These are phyloP conservation scores for Drosophila albomicans DNA, from an alignment of 1,140 invertebrate genomes.

Conservation along the genomic window DNA sequence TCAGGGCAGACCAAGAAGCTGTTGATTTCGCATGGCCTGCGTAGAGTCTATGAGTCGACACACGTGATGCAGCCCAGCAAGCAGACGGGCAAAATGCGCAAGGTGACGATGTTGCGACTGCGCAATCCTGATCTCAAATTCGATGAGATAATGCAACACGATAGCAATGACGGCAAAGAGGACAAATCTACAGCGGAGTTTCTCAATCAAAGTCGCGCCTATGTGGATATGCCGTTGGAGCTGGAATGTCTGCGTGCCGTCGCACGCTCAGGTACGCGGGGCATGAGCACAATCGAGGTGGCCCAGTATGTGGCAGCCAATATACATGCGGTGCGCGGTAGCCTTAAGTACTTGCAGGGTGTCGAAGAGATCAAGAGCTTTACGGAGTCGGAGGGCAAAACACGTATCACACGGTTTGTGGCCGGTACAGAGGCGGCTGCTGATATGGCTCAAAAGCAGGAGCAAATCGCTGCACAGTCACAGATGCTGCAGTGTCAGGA, in stretches of 20 bases:
- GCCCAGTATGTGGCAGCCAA: constrained; percentile 53
- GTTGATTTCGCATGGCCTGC: constrained; percentile 60
- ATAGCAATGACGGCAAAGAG: constrained; percentile 86
- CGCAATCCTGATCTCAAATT: constrained; percentile 58
- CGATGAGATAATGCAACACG: constrained; percentile 79
- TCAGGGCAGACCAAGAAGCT: constrained; percentile 53
- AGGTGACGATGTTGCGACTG: constrained; percentile 48
- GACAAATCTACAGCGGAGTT: constrained; percentile 75
- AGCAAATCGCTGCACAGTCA: constrained; percentile 21
- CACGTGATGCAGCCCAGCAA: constrained; percentile 32
- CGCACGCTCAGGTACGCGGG: constrained; percentile 60
- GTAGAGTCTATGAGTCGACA: constrained; percentile 63
- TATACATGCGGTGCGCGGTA: constrained; percentile 43
- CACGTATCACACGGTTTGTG: constrained; percentile 54
- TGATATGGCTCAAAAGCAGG: constrained; percentile 8
- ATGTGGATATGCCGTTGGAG: constrained; percentile 69
- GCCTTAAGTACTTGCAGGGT: constrained; percentile 50
- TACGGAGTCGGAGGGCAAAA: constrained; percentile 63
- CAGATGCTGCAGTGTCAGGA: constrained; percentile 58
- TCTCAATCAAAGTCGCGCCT: constrained; percentile 44
- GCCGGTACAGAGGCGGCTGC: constrained; percentile 19
- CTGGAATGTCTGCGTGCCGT: constrained; percentile 66
- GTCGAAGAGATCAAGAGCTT: constrained; percentile 53
- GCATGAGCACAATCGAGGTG: constrained; percentile 61
- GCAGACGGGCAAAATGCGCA: constrained; percentile 36